Base-by-base conservation (phyloP, 2,797 vertebrate genomes). In the Apogon talboti region DNA sequence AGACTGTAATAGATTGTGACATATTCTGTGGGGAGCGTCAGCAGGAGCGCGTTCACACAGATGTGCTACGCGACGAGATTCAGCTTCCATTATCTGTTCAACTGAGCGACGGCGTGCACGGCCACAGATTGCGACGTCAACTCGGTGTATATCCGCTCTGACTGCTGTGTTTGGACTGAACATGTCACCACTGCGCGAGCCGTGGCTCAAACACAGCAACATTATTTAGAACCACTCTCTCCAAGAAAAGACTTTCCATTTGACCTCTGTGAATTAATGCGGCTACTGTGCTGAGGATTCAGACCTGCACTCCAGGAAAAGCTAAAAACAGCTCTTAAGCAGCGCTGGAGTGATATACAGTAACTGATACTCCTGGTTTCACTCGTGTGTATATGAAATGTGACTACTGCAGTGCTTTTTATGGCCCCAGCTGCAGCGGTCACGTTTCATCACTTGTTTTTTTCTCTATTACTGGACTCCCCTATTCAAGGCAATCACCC, bases 31-130 rank as follows among this genome's bases (percentile, higher is more conserved):
- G 61, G 49, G 38, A 30, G 59, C 58, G 7, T 84, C 75, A 53
- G 76, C 83, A 60, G 62, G 53, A 55, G 52, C 35, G 3, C 7
- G 3, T 41, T 76, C 66, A 58, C 84, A 63, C 83, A 88, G 81
- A 83, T 76, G 81, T 86, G 85, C 87, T 58, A 78, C 78, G 79
- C 72, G 78, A 74, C 83, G 83, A 70, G 66, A 58, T 78, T 84
- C 52, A 41, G 71, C 83, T 84, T 72, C 66, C 62, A 79, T 88
- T 87, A 86, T 78, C 70, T 11, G n/a, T 49, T 71, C 70, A 81
- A 81, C 61, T 68, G 66, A 13, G 9, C 1, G 0, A 37, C 3
- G 59, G 52, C 18, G 50, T 37, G 74, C 66, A 2, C 3, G 11
- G 42, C 69, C 74, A 65, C 79, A 81, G 82, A 88, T 83, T 87